Evolutionary conservation across 2,888 invertebrate genomes (phyloP), one percentile per base, ranked within the genome.

Genomic region (Drosophila neoperkinsi): DNA sequence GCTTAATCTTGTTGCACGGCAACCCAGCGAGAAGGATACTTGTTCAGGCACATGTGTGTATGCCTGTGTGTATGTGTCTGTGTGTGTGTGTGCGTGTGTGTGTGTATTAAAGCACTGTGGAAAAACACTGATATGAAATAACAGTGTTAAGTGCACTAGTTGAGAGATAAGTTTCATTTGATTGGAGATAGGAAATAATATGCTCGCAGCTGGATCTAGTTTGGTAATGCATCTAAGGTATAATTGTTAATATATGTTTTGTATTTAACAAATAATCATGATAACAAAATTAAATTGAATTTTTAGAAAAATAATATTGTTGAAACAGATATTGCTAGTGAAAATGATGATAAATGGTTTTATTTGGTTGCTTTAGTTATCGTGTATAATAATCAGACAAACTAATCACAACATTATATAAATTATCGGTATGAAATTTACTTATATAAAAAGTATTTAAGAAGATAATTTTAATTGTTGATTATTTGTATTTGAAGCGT

Each of bases 1-100:
- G 82, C 82, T 88, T 88, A 84, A 88, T 88, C 82, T 87, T 75
- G 79, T 84, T 81, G 77, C 84, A 84, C 84, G 81, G 67, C 75
- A 66, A 57, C 53, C 61, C 56, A 63, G 21, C 46, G 38, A 36
- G n/a, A 3, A 50, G 55, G 62, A 60, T 46, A 52, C 61, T 61
- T 46, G 30, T 49, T 43, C 64, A 5, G 36, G 51, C 49, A 21
- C 30, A 30, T 28, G 18, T 33, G 7, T 30, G 34, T 58, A 13
- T 43, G 10, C 33, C 18, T 43, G 18, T 43, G 3, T 52, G n/a
- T n/a, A 28, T 28, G 28, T 28, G 28, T 28, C 28, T 28, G 4
- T 30, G 16, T 58, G n/a, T 38, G n/a, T 28, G 2, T 9, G 11
- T 31, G 31, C 9, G 9, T 31, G 31, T 13, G 13, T 16, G 31